Percentiles rank a stretch among this genome's conserved stretches.
These are phyloP conservation scores for Petrocephalus schoutedeni DNA, from an alignment of 2,797 vertebrate genomes.

Conservation along the genomic window DNA sequence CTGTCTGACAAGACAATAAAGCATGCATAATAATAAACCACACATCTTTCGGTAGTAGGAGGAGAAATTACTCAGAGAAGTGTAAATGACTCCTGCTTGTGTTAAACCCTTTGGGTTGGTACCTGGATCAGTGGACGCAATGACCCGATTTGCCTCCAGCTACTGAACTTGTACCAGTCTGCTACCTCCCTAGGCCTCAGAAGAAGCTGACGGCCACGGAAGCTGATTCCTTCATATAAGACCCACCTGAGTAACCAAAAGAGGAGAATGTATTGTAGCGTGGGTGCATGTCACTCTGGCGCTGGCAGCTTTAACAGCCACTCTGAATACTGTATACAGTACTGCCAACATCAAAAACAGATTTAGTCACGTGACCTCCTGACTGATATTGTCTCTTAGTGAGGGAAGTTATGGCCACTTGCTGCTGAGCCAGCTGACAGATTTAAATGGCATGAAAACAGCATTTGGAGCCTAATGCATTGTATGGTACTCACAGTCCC, in stretches of 20 bases:
- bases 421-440: neutral
- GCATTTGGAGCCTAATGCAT: neutral
- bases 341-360: neutral
- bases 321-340: neutral
- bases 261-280: neutral
- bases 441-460: neutral
- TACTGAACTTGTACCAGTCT: slow-evolving; percentile 69
- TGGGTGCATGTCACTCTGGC: neutral
- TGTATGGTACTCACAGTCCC: slow-evolving; percentile 75
- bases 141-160: slow-evolving; percentile 77
- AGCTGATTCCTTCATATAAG: slow-evolving; percentile 78
- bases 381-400: neutral
- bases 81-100: neutral
- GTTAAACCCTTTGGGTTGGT: slow-evolving; percentile 13
- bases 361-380: neutral
- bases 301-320: neutral
- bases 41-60: no score
- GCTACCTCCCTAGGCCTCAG: slow-evolving; percentile 70
- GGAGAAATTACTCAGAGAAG: neutral
- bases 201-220: slow-evolving; percentile 78
- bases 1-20: neutral
- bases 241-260: slow-evolving; percentile 69
- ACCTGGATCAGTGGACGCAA: slow-evolving; percentile 85
- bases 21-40: neutral
- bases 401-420: neutral